phyloP scores from a whole-genome alignment of 2,797 vertebrate species.

The Myoxocephalus aenaeus region DNA sequence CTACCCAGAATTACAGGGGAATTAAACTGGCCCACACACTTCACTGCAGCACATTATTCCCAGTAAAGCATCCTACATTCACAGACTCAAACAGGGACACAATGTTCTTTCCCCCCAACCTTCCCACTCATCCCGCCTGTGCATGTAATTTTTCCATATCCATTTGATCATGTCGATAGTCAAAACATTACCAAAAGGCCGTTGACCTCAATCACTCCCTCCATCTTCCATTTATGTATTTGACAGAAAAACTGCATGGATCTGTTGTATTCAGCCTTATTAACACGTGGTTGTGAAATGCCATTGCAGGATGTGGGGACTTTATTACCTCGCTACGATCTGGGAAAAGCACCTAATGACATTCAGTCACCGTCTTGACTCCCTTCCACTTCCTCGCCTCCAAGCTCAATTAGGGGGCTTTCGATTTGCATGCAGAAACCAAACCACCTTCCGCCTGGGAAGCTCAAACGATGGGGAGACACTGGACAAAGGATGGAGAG shows the following conservation, averaged over 20 bases:
- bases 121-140: background rate
- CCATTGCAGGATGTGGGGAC: constrained; percentile 27
- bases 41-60: background rate
- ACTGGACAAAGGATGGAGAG: constrained; percentile 76
- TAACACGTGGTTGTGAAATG: constrained; percentile 4
- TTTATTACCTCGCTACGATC: constrained; percentile 29
- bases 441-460: constrained; percentile 65
- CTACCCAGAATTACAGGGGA: background rate
- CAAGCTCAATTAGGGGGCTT: constrained; percentile 44
- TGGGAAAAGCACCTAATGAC: constrained; percentile 49
- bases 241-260: background rate
- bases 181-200: constrained; percentile 16
- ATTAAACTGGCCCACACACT: constrained; percentile 1
- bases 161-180: background rate
- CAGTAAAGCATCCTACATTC: constrained; percentile 5
- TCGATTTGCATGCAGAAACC: constrained; percentile 67
- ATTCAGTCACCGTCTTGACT: constrained; percentile 49
- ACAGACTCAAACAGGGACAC: constrained; percentile 29
- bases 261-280: constrained; percentile 5
- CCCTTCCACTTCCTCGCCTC: constrained; percentile 30
- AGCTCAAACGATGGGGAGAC: constrained; percentile 62
- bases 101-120: constrained; percentile 22
- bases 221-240: background rate
- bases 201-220: background rate
- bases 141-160: background rate